These are phyloP conservation scores for Lutraria rhynchaena DNA, from an alignment of 1,140 invertebrate genomes.

Conservation along the genomic window DNA sequence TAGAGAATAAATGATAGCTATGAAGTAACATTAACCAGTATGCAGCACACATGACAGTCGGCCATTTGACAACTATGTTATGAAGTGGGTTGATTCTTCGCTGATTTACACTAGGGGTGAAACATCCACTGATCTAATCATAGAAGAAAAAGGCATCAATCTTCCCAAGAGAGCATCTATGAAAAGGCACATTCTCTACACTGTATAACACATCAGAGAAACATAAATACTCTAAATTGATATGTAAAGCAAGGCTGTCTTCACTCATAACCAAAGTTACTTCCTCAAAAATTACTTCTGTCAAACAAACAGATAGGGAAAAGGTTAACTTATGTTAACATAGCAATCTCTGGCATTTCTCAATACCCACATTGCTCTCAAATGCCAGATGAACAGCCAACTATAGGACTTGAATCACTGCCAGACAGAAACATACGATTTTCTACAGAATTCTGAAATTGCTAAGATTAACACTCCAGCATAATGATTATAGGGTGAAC, in stretches of 20 bases:
- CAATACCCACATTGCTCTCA: slow-evolving; percentile 3
- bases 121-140: too few relatives aligned
- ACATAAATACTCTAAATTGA: slow-evolving; percentile 31
- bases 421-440: slow-evolving; percentile 3
- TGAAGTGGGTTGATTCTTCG: too few relatives aligned
- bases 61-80: too few relatives aligned
- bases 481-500: too few relatives aligned
- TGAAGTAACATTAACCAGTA: too few relatives aligned
- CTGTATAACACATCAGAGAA: too few relatives aligned
- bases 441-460: neutral
- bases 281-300: slow-evolving; percentile 31
- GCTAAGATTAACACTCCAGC: slow-evolving; percentile 31
- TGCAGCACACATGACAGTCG: too few relatives aligned
- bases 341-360: slow-evolving; percentile 34
- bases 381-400: slow-evolving; percentile 9
- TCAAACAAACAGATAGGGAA: slow-evolving; percentile 30
- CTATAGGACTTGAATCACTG: slow-evolving; percentile 25
- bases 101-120: too few relatives aligned
- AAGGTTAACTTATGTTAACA: slow-evolving; percentile 43
- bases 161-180: too few relatives aligned
- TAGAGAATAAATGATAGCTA: too few relatives aligned
- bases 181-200: too few relatives aligned
- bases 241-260: slow-evolving; percentile 8
- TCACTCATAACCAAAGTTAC: slow-evolving; percentile 8
- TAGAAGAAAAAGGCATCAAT: too few relatives aligned